Evolutionary conservation across 2,113 vertebrate genomes (phyloP), one percentile per base, ranked within the genome.

Genomic region (Trematomus loennbergii): DNA sequence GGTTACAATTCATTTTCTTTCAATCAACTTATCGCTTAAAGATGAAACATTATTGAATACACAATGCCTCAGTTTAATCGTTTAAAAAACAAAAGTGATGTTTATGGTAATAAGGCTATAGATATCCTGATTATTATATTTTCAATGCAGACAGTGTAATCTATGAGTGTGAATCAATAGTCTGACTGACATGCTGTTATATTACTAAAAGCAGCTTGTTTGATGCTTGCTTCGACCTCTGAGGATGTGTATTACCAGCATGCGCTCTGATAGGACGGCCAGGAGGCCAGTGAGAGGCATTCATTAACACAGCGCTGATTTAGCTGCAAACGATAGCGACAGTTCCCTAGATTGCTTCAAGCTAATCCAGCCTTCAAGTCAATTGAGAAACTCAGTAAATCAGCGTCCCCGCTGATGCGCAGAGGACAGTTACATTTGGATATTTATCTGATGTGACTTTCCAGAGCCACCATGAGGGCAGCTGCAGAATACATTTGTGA

Each of bases 301-400:
- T 87, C 77, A 88, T 88, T 88, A 91, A 85, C 68, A 67, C 76
- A 65, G 12, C 73, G 72, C 77, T 88, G 75, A 91, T 85, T 87
- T 84, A 78, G 83, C 69, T 81, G 64, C 77, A 93, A 83, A 92
- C 87, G 80, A 86, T 85, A 60, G 69, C 79, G 80, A 87, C 79
- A 79, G 86, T 75, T 88, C 70, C 85, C 87, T 54, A 82, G 81
- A 91, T 79, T 76, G 81, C 87, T 89, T 81, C 68, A 75, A 87
- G 85, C 85, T 89, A 89, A 93, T 91, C 78, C 81, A 72, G 72
- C 81, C 50, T 64, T 86, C 79, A 88, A 82, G 81, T 92, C 85
- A 86, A 77, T 77, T 68, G 86, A 88, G 84, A 81, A 79, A 69
- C 86, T 80, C 73, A 48, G 79, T 79, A 85, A 89, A 86, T 90